Conservation (phyloP, 2,888 invertebrate species). For the Platerodrilus igneus region DNA sequence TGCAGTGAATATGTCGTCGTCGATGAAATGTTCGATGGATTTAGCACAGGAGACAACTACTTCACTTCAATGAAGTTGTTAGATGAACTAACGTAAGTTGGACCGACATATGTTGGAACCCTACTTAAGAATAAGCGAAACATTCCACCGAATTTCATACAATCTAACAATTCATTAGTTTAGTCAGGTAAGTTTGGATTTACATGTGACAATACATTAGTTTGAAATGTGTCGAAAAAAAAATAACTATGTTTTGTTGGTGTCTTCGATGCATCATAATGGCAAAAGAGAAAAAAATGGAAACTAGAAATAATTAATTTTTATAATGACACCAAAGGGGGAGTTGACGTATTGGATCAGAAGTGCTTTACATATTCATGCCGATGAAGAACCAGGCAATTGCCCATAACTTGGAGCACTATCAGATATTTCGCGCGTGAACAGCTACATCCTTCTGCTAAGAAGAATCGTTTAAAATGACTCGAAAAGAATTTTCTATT, state of each 20-base stretch:
- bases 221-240: no score
- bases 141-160: no score
- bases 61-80: no score
- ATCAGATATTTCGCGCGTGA: slow-evolving; percentile 9
- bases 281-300: slow-evolving; percentile 7
- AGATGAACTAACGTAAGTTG: no score
- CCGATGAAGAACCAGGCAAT: not conserved
- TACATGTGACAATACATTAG: no score
- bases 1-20: not conserved
- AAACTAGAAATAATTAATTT: slow-evolving; percentile 11
- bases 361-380: slow-evolving; percentile 4
- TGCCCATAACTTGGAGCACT: slow-evolving; percentile 6
- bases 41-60: no score
- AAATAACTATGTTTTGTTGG: slow-evolving; percentile 4
- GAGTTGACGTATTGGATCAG: slow-evolving; percentile 6
- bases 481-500: no score
- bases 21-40: no score
- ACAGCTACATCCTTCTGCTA: slow-evolving; percentile 7
- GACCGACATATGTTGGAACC: no score
- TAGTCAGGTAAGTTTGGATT: no score
- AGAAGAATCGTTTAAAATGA: slow-evolving; percentile 6
- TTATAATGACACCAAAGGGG: slow-evolving; percentile 10
- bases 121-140: slow-evolving; percentile 6
- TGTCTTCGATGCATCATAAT: slow-evolving; percentile 8
- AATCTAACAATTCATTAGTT: no score